Percentiles rank a stretch among this genome's conserved stretches.
These are phyloP conservation scores for Brachypterus glaber DNA, from an alignment of 2,888 invertebrate genomes.

Conservation along the genomic window DNA sequence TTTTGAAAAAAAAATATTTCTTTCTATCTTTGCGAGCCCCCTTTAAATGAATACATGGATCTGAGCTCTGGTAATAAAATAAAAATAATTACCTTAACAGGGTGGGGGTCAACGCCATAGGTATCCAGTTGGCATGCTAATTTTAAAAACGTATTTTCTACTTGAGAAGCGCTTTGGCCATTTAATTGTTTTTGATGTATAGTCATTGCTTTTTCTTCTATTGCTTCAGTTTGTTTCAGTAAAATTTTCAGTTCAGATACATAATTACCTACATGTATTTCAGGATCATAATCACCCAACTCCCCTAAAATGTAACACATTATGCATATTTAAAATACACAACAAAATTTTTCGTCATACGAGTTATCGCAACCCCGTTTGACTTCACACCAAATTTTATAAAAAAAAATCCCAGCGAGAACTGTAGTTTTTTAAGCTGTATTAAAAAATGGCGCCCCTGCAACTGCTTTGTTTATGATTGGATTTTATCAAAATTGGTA, in stretches of 20 bases:
- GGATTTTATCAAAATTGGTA: no score
- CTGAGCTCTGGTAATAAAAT: neutral
- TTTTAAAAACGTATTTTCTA: conserved; percentile 84
- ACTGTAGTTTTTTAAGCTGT: no score
- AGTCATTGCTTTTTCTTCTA: conserved; percentile 90
- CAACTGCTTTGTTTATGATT: no score
- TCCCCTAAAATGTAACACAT: conserved; percentile 63
- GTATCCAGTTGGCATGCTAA: conserved; percentile 89
- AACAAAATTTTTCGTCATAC: no score
- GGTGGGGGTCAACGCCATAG: conserved; percentile 96
- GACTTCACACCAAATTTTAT: no score
- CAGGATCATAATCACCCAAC: conserved; percentile 87
- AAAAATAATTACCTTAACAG: conserved; percentile 70
- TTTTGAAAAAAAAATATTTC: no score
- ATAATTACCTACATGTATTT: conserved; percentile 80
- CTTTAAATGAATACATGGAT: no score
- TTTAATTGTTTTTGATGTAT: conserved; percentile 80
- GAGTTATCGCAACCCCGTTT: no score
- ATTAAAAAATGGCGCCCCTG: no score
- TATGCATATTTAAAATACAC: no score
- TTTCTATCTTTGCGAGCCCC: no score
- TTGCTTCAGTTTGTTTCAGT: conserved; percentile 81
- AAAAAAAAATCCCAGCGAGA: no score
- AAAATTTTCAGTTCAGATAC: conserved; percentile 85
- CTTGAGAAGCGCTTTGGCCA: conserved; percentile 76